Evolutionary conservation across 2,797 vertebrate genomes (phyloP), one percentile per base, ranked within the genome.

Genomic region (Melanotaenia parkinsoni): DNA sequence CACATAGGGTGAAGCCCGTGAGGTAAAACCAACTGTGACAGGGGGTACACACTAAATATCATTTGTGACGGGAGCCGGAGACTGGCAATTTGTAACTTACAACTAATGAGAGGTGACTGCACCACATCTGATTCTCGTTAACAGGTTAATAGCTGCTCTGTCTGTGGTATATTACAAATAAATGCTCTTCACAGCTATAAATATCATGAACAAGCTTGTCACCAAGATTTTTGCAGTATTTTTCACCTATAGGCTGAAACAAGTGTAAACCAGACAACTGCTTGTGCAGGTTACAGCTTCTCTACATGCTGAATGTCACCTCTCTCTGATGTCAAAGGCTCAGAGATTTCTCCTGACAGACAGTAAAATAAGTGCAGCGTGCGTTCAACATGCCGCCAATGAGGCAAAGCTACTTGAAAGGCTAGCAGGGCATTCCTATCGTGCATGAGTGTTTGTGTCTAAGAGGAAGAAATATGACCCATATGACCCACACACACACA

Each of bases 401-500:
- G 69, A 80, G 63, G 80, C 73, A 37, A n/a, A 77, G 67, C 60
- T 70, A 16, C 70, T 82, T 77, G 63, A 72, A 75, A 79, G 57
- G 60, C 26, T 1, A 70, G 60, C 40, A 0, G 40, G 11, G 40
- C 14, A 0, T 22, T 59, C 43, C 11, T 0, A n/a, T 58, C n/a
- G 43, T 32, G 67, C 40, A 32, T 37, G 11, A 33, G 51, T 45
- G 50, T 40, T 53, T 47, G 58, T 37, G 32, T 59, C n/a, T 4
- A 14, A 22, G 43, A 33, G 58, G 43, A 22, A 37, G 40, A 69
- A 70, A 73, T 76, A 33, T 40, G 64, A 79, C 64, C 67, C 16
- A 20, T 13, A 16, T 51, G 47, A 50, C 6, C 18, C 26, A 0
- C 8, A 37, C 58, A 43, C 16, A 56, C 16, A 30, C 54, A 58